phyloP scores from a whole-genome alignment of 2,797 vertebrate genomes.

The Tarsius wallacei region DNA sequence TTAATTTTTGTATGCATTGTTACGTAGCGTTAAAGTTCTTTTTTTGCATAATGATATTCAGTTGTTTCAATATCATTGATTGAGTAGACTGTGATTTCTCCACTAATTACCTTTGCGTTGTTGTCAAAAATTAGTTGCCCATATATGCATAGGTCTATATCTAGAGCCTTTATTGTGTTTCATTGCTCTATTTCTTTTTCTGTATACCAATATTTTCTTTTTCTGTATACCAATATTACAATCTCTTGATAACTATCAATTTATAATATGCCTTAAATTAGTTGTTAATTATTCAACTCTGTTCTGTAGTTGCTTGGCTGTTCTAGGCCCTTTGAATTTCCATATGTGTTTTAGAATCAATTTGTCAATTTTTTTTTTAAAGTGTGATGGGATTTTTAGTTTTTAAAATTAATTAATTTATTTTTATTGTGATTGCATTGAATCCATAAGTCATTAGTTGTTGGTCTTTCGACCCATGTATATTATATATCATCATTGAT shows the following conservation, averaged over 20 bases:
- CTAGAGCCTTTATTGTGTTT: background rate
- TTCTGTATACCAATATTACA: background rate
- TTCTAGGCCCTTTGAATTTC: background rate
- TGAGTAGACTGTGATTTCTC: conserved; percentile 18
- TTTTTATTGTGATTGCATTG: background rate
- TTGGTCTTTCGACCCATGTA: background rate
- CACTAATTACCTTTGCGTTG: background rate
- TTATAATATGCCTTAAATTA: conserved; percentile 1
- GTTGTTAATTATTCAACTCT: background rate
- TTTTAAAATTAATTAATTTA: background rate
- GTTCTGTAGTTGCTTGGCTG: background rate
- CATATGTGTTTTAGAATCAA: background rate
- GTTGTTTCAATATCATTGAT: background rate
- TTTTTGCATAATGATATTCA: background rate
- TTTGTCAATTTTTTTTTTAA: background rate
- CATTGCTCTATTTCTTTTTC: background rate
- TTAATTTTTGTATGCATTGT: background rate
- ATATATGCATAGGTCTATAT: background rate
- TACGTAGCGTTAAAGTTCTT: background rate
- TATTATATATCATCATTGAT: background rate
- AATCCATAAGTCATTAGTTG: background rate
- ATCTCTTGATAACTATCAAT: background rate
- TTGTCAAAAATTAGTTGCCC: background rate
- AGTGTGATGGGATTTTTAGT: background rate
- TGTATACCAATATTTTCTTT: background rate